These are phyloP conservation scores for Plagiodera versicolora DNA, from an alignment of 2,888 invertebrate genomes.

Conservation along the genomic window DNA sequence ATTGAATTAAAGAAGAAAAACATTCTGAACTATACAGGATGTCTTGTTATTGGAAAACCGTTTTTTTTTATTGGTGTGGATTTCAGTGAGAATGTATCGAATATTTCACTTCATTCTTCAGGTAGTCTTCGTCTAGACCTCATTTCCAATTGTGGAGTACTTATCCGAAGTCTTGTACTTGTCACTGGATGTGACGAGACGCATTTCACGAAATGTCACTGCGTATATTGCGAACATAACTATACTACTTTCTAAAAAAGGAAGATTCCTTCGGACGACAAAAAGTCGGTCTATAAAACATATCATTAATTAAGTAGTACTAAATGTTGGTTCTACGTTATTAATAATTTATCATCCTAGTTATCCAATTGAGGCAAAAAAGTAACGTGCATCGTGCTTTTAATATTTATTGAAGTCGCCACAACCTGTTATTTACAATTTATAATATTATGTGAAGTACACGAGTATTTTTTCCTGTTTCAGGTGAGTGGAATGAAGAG, in stretches of 20 bases:
- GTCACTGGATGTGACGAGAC: too few relatives aligned
- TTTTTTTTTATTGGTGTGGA: too few relatives aligned
- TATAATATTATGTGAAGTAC: constrained; percentile 26
- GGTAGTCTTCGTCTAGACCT: too few relatives aligned
- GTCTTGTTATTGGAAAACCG: too few relatives aligned
- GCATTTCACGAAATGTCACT: too few relatives aligned
- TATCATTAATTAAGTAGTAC: constrained; percentile 36
- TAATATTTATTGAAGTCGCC: constrained; percentile 18
- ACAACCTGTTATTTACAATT: constrained; percentile 24
- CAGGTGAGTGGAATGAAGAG: constrained; percentile 22
- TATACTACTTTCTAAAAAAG: neutral
- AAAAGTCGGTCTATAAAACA: constrained; percentile 21
- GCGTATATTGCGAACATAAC: too few relatives aligned
- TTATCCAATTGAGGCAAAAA: constrained; percentile 32
- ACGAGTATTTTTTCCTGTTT: constrained; percentile 14
- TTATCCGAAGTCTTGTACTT: too few relatives aligned
- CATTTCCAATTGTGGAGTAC: too few relatives aligned
- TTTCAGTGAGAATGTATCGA: too few relatives aligned
- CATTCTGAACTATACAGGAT: too few relatives aligned
- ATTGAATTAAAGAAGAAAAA: too few relatives aligned
- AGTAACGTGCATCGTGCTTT: constrained; percentile 27
- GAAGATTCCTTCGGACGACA: neutral
- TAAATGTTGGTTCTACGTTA: constrained; percentile 32
- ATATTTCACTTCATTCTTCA: too few relatives aligned
- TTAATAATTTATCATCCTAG: constrained; percentile 35